These are phyloP conservation scores for Patagioenas fasciata DNA, from an alignment of 2,113 vertebrate genomes.

Conservation along the genomic window DNA sequence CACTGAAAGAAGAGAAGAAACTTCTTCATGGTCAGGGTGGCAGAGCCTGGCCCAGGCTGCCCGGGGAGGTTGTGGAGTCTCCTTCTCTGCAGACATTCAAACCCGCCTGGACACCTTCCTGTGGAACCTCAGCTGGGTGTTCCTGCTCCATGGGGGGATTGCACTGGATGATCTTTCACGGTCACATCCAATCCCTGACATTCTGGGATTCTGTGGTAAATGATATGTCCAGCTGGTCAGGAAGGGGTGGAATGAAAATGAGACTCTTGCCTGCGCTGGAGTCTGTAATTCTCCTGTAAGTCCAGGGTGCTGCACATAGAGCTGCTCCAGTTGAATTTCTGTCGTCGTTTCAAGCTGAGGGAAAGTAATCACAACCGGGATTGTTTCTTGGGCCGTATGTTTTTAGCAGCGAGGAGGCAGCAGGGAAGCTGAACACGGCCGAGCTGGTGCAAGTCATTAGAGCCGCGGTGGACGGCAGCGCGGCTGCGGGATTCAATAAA, in stretches of 20 bases:
- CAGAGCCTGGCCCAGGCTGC: too few relatives aligned
- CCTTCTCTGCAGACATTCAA: too few relatives aligned
- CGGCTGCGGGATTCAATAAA: background rate
- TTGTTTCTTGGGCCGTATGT: constrained; percentile 22
- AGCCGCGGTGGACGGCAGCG: constrained; percentile 4
- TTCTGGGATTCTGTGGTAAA: too few relatives aligned
- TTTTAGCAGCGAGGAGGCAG: constrained; percentile 55
- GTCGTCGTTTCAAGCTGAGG: constrained; percentile 23
- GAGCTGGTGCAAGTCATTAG: constrained; percentile 3
- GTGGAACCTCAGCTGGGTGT: too few relatives aligned
- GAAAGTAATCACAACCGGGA: background rate
- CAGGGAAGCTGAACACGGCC: constrained; percentile 1
- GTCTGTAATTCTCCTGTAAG: constrained; percentile 54
- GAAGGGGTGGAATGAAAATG: constrained; percentile 53
- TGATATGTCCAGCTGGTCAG: background rate
- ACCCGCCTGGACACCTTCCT: too few relatives aligned
- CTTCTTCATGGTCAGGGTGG: too few relatives aligned
- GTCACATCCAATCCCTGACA: too few relatives aligned
- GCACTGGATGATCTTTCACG: too few relatives aligned
- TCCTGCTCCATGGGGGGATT: too few relatives aligned
- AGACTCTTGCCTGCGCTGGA: constrained; percentile 47
- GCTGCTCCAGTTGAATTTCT: constrained; percentile 23
- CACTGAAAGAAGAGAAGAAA: too few relatives aligned
- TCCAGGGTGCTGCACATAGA: constrained; percentile 25
- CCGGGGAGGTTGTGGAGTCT: too few relatives aligned